Base-by-base conservation (phyloP, 2,888 invertebrate species). In the Pherbina coryleti region DNA sequence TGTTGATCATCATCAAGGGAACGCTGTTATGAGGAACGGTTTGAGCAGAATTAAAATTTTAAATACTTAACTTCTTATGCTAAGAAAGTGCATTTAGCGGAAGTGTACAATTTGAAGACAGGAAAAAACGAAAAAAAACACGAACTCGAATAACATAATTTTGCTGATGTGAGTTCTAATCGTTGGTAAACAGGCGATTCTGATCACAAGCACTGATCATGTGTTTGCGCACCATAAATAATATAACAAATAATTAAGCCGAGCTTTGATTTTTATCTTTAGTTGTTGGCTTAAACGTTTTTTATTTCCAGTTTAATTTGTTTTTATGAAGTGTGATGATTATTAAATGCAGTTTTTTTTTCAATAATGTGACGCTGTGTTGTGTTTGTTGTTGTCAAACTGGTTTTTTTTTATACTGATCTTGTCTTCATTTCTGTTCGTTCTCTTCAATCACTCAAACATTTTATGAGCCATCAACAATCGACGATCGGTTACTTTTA, bases 1-100 rank as follows among this genome's bases (percentile, higher is more conserved):
- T n/a, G 79, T 79, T 79, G 64, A 77, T 80, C 76, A 53, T 78
- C 80, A 78, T 81, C 79, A 82, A 82, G 86, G 80, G 82, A 83
- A 87, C 83, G 82, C 81, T 84, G 84, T 86, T 85, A 86, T 86
- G 86, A 86, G 85, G 84, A 84, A 85, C 85, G 84, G 84, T 82
- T 79, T 83, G 84, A 83, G 82, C 85, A 84, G 84, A 84, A 86
- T 84, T 85, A 86, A 84, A 85, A 86, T 86, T 86, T 85, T 84
- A 85, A 85, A 80, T 79, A 79, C 75, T 51, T n/a, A n/a, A 79
- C 76, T 80, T 75, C 72, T 78, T 77, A 77, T 76, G 78, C 44
- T 55, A 55, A 49, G 74, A 64, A 64, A 55, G 62, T 55, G 69
- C 69, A 79, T 78, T 79, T 79, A 76, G 79, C 82, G 82, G 81